These are phyloP conservation scores for Alauda arvensis DNA, from an alignment of 2,797 vertebrate species.

Conservation along the genomic window DNA sequence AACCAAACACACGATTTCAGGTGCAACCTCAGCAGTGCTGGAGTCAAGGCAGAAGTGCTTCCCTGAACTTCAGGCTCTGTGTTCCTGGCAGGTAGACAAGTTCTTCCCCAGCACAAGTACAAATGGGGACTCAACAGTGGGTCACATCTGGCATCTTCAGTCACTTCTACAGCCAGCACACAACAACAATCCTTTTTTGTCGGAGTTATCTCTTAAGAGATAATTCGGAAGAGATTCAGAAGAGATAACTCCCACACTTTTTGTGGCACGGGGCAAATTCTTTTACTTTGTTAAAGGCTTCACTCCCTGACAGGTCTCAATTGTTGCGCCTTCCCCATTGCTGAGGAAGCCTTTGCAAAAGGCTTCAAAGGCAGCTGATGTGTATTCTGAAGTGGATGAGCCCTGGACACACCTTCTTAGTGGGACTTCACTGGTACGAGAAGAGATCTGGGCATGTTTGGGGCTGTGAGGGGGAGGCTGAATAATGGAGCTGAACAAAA, in stretches of 20 bases:
- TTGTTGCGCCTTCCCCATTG: background rate
- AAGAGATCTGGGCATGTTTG: background rate
- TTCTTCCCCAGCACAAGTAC: background rate
- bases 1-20: background rate
- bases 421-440: background rate
- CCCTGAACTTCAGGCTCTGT: background rate
- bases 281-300: background rate
- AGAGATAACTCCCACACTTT: no score
- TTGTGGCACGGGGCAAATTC: background rate
- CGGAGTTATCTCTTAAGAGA: no score
- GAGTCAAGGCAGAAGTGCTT: background rate
- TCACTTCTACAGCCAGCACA: background rate
- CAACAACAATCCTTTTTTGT: background rate
- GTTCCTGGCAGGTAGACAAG: accelerated
- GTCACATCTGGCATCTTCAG: background rate
- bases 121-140: background rate
- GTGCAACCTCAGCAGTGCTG: background rate
- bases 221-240: no score
- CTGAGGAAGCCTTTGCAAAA: background rate
- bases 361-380: background rate
- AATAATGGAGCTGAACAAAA: background rate
- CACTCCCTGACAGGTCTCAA: accelerated
- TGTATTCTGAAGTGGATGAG: background rate
- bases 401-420: background rate
- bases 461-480: background rate